Evolutionary conservation across 2,888 invertebrate species (phyloP).

Genomic region (Ceratothoa steindachneri): DNA sequence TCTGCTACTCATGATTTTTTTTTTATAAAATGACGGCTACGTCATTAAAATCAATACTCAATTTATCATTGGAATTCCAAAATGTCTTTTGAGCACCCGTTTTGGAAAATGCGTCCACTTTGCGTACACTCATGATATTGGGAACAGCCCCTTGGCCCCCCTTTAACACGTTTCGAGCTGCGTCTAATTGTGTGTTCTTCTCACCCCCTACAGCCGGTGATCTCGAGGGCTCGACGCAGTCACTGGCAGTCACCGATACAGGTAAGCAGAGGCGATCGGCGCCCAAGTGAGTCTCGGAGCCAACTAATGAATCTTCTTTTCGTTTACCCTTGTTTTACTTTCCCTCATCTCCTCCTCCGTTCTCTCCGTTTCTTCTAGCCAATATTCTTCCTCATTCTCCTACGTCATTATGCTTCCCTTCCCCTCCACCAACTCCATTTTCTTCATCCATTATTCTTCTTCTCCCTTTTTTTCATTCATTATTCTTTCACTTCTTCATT

Average conservation of each 20-base stretch:
- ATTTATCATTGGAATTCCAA: too few relatives aligned
- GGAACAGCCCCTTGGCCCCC: too few relatives aligned
- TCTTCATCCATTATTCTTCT: not conserved
- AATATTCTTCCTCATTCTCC: not conserved
- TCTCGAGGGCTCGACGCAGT: slow-evolving; percentile 45
- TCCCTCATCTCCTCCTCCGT: not conserved
- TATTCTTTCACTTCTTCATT: not conserved
- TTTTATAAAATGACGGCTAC: too few relatives aligned
- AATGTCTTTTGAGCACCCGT: too few relatives aligned
- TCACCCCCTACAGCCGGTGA: slow-evolving; percentile 46
- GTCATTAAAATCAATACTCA: too few relatives aligned
- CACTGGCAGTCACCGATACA: slow-evolving; percentile 44
- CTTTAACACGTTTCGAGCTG: too few relatives aligned
- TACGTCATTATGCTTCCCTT: too few relatives aligned
- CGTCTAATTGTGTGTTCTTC: too few relatives aligned
- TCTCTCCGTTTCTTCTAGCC: not conserved
- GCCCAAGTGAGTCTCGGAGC: too few relatives aligned
- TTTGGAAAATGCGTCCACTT: too few relatives aligned
- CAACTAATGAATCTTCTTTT: not conserved
- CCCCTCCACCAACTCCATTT: not conserved
- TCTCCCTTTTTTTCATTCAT: not conserved
- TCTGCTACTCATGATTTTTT: too few relatives aligned
- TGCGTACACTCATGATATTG: too few relatives aligned
- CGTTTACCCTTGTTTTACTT: not conserved
- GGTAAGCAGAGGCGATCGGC: slow-evolving; percentile 25